Base-by-base conservation (phyloP, 1,140 invertebrate genomes). In the Tetramorium parvispinum region DNA sequence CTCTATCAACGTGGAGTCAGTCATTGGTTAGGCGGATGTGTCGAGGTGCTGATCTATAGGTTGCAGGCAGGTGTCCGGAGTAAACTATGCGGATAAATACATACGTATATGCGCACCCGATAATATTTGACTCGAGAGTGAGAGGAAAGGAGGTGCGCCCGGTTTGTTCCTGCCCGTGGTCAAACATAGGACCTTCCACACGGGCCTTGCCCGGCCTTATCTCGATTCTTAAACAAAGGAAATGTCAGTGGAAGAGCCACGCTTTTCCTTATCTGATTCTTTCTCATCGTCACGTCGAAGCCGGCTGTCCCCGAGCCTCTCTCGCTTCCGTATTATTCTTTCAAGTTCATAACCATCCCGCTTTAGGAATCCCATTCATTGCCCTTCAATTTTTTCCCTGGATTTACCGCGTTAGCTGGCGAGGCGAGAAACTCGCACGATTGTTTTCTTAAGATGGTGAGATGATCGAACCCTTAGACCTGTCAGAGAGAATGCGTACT, bases 181-280 rank as follows among this genome's bases (percentile, higher is more conserved):
- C 85, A 91, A 91, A 93, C 79, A 92, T 65, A 66, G 59, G 46
- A 55, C 27, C 79, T 65, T 88, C 81, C 49, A 21, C 53, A 24
- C 78, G 71, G 53, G 32, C 87, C 55, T 86, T 65, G 70, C 21
- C 24, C 11, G 16, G 55, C 11, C 53, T 91, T 91, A 91, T 92
- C 91, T 92, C 89, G 90, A 91, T 92, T 89, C 89, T 61, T 63
- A 85, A 86, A 92, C 87, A 92, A 92, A 92, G 85, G 75, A 76
- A 89, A 89, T 55, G 88, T 71, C 85, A 71, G 57, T 37, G 61
- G 57, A 79, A 53, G 68, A 90, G 79, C 18, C 53, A 71, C 27
- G 53, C 66, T 85, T 32, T 32, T 90, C 55, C 85, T 92, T 91
- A 91, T 91, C 91, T 87, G 86, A 92, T 91, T 75, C n/a, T 86